Evolutionary conservation across 1,140 invertebrate genomes (phyloP).

Genomic region (Colletes gigas): DNA sequence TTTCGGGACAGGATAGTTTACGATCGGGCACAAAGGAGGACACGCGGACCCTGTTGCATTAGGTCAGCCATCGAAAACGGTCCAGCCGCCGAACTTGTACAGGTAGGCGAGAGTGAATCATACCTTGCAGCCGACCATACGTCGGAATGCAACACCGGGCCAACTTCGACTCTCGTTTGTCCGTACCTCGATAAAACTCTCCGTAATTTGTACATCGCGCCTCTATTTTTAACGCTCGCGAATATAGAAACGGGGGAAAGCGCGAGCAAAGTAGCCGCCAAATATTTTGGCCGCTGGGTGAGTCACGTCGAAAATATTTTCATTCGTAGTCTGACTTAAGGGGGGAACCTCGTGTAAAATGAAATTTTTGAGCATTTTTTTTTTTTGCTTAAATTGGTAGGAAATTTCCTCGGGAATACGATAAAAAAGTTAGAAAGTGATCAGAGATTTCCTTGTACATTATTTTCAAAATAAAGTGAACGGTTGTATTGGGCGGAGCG

Average conservation of each 20-base stretch:
- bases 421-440: no score
- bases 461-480: no score
- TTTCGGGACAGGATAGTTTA: conserved; percentile 23
- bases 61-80: conserved; percentile 51
- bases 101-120: conserved; percentile 71
- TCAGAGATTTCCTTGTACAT: no score
- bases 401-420: no score
- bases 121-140: conserved; percentile 48
- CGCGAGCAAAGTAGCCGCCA: no score
- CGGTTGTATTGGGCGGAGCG: no score
- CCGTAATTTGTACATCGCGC: background rate
- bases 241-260: background rate
- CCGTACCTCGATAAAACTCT: conserved; percentile 21
- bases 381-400: no score
- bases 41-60: conserved; percentile 40
- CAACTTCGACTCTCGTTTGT: conserved; percentile 46
- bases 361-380: no score
- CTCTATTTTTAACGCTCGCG: conserved; percentile 39
- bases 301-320: no score
- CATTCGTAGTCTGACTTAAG: no score
- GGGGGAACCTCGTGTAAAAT: no score
- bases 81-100: conserved; percentile 23
- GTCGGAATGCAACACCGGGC: conserved; percentile 51
- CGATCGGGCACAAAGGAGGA: conserved; percentile 32
- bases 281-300: no score